Percentiles rank a stretch among this genome's conserved stretches.
Conservation (phyloP, 2,888 invertebrate genomes). For the Spatulosminthurus flaviceps region DNA sequence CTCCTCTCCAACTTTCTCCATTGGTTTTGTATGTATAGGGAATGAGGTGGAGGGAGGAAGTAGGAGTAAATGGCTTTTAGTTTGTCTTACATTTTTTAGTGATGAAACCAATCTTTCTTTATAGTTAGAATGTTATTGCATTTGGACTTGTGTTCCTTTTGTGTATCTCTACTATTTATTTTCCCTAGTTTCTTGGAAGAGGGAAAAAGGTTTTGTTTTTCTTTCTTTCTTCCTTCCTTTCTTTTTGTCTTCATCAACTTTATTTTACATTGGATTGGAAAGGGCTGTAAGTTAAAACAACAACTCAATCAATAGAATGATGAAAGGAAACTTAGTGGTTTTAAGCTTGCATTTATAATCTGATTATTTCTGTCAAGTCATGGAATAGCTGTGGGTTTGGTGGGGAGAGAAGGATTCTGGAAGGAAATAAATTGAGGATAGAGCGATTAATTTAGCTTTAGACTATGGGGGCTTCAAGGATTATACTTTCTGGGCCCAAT, state of each 20-base stretch:
- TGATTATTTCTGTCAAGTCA: background rate
- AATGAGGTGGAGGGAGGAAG: background rate
- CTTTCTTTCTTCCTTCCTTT: background rate
- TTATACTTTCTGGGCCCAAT: background rate
- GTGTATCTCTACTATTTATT: background rate
- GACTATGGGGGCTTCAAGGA: conserved; percentile 1
- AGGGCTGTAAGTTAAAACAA: background rate
- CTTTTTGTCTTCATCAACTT: too few relatives aligned
- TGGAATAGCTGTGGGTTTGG: background rate
- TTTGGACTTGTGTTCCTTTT: background rate
- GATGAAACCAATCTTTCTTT: background rate
- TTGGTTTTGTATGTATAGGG: too few relatives aligned
- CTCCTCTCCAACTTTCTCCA: background rate
- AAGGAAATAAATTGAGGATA: conserved; percentile 5
- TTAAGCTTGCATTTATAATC: conserved; percentile 13
- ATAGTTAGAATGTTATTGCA: background rate
- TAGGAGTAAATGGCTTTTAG: conserved; percentile 5
- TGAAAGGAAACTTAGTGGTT: background rate
- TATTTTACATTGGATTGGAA: background rate
- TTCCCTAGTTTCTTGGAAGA: background rate
- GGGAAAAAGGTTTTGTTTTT: background rate
- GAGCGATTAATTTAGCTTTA: conserved; percentile 18
- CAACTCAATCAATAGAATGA: background rate
- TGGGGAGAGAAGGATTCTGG: background rate
- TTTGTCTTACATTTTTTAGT: background rate